Percentiles rank a stretch among this genome's conserved stretches.
These are phyloP conservation scores for Erebia epiphron DNA, from an alignment of 2,888 invertebrate species.

Conservation along the genomic window DNA sequence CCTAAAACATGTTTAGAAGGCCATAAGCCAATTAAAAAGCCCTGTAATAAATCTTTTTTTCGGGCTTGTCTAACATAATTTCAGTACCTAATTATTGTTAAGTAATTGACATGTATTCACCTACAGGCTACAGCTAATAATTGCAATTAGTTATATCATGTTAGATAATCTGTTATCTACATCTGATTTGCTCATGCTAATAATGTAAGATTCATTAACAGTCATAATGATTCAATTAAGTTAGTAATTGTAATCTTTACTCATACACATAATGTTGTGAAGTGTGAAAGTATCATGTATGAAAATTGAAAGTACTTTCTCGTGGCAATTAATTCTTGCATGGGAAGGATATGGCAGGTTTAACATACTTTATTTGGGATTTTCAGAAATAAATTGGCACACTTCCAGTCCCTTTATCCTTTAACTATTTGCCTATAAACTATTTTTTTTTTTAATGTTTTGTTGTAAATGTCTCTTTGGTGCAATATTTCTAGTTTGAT, in stretches of 20 bases:
- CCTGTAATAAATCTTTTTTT: no score
- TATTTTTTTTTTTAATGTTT: no score
- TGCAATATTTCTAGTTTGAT: no score
- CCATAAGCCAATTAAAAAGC: no score
- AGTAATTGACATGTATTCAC: not conserved
- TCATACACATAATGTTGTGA: not conserved
- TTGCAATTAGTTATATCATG: constrained; percentile 10
- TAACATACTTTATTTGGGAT: no score
- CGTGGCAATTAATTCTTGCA: not conserved
- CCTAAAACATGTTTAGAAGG: no score
- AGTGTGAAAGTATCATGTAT: not conserved
- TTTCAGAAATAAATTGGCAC: no score
- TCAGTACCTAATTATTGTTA: not conserved
- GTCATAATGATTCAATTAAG: not conserved
- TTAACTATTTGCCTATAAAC: no score
- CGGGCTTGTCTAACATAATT: no score
- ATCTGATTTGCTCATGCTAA: constrained; percentile 10
- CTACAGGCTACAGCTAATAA: not conserved
- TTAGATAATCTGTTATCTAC: constrained; percentile 13
- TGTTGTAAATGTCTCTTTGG: no score
- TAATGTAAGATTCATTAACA: not conserved
- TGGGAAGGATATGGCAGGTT: no score
- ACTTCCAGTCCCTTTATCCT: no score
- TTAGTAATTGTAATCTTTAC: not conserved
- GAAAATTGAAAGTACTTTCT: not conserved